Evolutionary conservation across 2,113 vertebrate species (phyloP), one percentile per base, ranked within the genome.

Genomic region (Colistium nudipinnis): DNA sequence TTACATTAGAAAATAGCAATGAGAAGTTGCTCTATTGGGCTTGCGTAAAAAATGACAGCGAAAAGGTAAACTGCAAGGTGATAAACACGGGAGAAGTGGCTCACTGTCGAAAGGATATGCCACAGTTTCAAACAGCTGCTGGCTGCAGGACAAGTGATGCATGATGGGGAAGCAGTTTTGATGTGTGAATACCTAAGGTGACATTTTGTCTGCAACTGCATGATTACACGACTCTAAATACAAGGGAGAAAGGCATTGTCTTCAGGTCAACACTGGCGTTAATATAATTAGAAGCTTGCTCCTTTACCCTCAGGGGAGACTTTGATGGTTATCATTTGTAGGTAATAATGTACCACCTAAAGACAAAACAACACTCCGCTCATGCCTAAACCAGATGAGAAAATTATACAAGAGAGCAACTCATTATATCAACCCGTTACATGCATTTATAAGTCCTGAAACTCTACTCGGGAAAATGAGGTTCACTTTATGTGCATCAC

Each of bases 301-400:
- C 62, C 60, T 79, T 82, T 69, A 80, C 82, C 85, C 83, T 70
- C 33, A 73, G 76, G 88, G 75, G 51, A 45, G 60, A 57, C 63
- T 80, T 66, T 82, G 73, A 86, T 89, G 80, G 83, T 86, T 87
- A 85, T 90, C 79, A 88, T 83, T 84, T 88, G 85, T 82, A 85
- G 88, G 87, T 86, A 83, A 88, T 89, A 88, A 91, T 88, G 76
- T 88, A 87, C 70, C 82, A 88, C 87, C 88, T 81, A 74, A 89
- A 88, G 81, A 87, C 87, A 85, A 86, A 87, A 83, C 88, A 87
- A 85, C 82, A 88, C 72, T 78, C 70, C 64, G 69, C 74, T 84
- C 56, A 62, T 55, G 72, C 69, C 74, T 74, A 71, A 82, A 84
- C 72, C 8, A 62, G 69, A 87, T 83, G 78, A 67, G 86, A 68